phyloP scores from a whole-genome alignment of 1,140 invertebrate species.

The Rhagoletis zephyria region DNA sequence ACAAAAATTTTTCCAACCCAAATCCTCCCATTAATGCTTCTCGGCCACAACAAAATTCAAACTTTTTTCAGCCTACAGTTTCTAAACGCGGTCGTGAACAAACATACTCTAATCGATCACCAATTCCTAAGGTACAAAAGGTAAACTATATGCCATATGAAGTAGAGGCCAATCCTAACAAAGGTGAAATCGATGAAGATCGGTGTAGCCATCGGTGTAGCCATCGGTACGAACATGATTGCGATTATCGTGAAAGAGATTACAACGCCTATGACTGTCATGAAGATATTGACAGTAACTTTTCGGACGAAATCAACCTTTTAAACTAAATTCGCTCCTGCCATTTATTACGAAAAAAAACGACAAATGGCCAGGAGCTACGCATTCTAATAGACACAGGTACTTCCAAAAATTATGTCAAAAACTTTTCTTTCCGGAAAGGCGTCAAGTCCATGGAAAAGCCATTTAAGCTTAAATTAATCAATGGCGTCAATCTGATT shows the following conservation, averaged over 20 bases:
- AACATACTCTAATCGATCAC: background rate
- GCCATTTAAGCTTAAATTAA: conserved; percentile 10
- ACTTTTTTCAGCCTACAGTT: too few species aligned
- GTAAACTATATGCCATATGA: too few species aligned
- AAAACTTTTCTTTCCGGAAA: background rate
- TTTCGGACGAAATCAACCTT: background rate
- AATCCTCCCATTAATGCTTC: too few species aligned
- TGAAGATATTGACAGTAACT: conserved; percentile 1
- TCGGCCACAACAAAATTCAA: too few species aligned
- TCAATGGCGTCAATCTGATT: conserved; percentile 2
- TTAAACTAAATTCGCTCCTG: conserved; percentile 8
- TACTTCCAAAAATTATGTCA: conserved; percentile 11
- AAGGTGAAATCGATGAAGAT: too few species aligned
- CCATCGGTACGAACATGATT: too few species aligned
- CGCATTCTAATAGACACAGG: background rate
- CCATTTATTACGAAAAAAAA: background rate
- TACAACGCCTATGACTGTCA: background rate
- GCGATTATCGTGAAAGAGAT: too few species aligned
- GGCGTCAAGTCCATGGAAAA: background rate
- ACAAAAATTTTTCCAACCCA: too few species aligned
- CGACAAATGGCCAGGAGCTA: background rate
- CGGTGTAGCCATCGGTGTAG: too few species aligned
- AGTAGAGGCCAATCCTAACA: too few species aligned
- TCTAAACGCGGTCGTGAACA: background rate
- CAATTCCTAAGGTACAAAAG: too few species aligned